These are phyloP conservation scores for Stenodema calcarata DNA, from an alignment of 2,888 invertebrate genomes.

Conservation along the genomic window DNA sequence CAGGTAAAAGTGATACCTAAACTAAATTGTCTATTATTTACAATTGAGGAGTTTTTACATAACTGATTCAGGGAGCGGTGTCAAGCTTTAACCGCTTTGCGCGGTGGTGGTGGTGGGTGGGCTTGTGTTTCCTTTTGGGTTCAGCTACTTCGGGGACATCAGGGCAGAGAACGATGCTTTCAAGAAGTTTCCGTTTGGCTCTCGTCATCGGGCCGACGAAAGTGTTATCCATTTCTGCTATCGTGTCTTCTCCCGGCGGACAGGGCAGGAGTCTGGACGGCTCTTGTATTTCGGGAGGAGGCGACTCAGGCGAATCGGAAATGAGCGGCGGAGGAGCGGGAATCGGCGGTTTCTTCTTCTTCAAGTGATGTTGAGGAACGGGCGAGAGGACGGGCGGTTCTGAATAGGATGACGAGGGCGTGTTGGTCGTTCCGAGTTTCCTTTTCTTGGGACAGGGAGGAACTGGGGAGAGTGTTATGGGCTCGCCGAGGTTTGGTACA, in stretches of 20 bases:
- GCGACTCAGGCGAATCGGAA: conserved; percentile 29
- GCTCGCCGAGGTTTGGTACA: conserved; percentile 56
- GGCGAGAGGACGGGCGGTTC: conserved; percentile 30
- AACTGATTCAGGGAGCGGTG: neutral
- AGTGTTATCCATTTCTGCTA: conserved; percentile 46
- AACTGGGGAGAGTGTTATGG: conserved; percentile 58
- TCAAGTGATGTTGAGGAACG: neutral
- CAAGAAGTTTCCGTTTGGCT: conserved; percentile 60
- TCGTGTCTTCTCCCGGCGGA: conserved; percentile 24
- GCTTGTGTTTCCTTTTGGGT: conserved; percentile 47
- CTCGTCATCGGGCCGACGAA: conserved; percentile 60
- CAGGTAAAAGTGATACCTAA: conserved; percentile 24
- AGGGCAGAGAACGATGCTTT: conserved; percentile 45
- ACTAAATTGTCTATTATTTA: conserved; percentile 24
- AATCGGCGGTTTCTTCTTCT: conserved; percentile 2
- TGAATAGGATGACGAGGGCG: conserved; percentile 7
- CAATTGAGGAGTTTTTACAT: conserved; percentile 4
- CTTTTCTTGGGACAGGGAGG: conserved; percentile 43
- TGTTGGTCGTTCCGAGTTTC: neutral
- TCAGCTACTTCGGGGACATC: conserved; percentile 4
- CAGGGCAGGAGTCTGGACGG: conserved; percentile 15
- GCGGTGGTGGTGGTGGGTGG: conserved; percentile 54
- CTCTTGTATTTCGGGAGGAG: conserved; percentile 35
- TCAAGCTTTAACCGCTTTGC: conserved; percentile 54
- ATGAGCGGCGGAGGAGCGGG: conserved; percentile 4